Evolutionary conservation across 2,888 invertebrate species (phyloP).

Genomic region (Yponomeuta sedellus): DNA sequence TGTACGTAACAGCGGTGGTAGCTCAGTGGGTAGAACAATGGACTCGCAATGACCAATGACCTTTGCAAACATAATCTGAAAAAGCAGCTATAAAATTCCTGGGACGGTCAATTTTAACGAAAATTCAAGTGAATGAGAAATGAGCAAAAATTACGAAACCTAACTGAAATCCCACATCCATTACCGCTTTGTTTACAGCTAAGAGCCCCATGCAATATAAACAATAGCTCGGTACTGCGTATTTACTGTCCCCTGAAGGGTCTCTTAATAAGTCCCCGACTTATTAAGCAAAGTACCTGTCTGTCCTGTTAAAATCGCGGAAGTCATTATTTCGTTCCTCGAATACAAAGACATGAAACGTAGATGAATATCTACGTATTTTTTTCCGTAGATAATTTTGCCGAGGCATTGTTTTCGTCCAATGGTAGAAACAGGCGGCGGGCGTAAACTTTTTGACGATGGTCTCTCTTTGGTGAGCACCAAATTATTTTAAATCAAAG

Average conservation of each 20-base stretch:
- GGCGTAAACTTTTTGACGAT: not conserved
- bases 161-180: too few relatives aligned
- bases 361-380: not conserved
- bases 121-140: too few relatives aligned
- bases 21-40: too few relatives aligned
- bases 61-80: too few relatives aligned
- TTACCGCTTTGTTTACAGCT: too few relatives aligned
- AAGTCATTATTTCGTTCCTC: slow-evolving; percentile 11
- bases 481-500: not conserved
- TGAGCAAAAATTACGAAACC: too few relatives aligned
- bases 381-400: not conserved
- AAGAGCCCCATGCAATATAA: not conserved
- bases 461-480: not conserved
- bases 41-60: too few relatives aligned
- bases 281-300: not conserved
- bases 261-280: not conserved
- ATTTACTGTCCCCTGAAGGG: not conserved
- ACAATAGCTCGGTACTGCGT: not conserved
- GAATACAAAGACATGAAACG: slow-evolving; percentile 7
- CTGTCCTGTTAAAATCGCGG: slow-evolving; percentile 8
- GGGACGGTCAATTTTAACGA: too few relatives aligned
- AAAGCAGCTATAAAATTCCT: too few relatives aligned
- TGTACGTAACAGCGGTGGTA: too few relatives aligned
- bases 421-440: not conserved
- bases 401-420: not conserved